Conservation (phyloP, 1,140 invertebrate genomes). For the Polyergus mexicanus region DNA sequence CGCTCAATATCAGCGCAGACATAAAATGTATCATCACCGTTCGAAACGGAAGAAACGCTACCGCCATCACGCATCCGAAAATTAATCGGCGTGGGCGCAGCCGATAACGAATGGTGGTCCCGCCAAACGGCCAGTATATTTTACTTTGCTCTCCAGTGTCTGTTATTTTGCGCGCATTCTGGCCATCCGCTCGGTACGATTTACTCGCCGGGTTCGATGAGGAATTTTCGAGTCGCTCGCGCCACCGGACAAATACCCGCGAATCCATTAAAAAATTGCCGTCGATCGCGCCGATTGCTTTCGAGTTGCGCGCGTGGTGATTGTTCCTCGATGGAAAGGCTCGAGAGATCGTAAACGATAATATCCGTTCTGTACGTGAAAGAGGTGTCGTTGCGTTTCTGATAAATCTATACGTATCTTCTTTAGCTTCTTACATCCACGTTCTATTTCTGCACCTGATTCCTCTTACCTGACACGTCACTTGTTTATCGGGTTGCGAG, state of each 20-base stretch:
- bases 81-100: slow-evolving; percentile 81
- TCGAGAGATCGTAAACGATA: background rate
- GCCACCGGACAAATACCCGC: slow-evolving; percentile 67
- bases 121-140: slow-evolving; percentile 80
- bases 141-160: slow-evolving; percentile 79
- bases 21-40: slow-evolving; percentile 77
- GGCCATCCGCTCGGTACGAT: slow-evolving; percentile 73
- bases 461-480: slow-evolving; percentile 7
- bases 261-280: slow-evolving; percentile 75
- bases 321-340: slow-evolving; percentile 45
- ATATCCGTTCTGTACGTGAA: background rate
- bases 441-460: slow-evolving; percentile 31
- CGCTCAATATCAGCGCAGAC: slow-evolving; percentile 75
- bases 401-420: background rate
- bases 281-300: background rate
- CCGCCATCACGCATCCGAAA: slow-evolving; percentile 78
- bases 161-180: slow-evolving; percentile 79
- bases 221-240: slow-evolving; percentile 67
- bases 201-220: slow-evolving; percentile 74
- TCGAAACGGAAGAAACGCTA: slow-evolving; percentile 68
- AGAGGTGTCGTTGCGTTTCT: background rate
- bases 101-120: slow-evolving; percentile 80
- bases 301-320: slow-evolving; percentile 5
- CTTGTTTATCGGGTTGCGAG: slow-evolving; percentile 21
- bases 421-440: background rate